Conservation (phyloP, 2,888 invertebrate genomes). For the Disparrhopalites patrizii region DNA sequence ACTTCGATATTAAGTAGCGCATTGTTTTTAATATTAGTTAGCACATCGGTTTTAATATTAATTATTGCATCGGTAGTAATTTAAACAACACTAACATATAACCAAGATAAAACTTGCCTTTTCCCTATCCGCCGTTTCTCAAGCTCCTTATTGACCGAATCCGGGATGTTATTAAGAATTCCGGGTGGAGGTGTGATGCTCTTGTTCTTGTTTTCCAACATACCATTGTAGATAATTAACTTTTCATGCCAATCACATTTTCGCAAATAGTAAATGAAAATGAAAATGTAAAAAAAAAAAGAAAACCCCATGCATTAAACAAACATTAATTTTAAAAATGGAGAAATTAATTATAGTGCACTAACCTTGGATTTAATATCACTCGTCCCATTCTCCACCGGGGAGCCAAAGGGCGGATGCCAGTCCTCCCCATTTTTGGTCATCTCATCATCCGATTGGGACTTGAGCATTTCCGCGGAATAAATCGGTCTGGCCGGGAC, state of each 20-base stretch:
- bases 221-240: too few relatives aligned
- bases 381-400: conserved; percentile 37
- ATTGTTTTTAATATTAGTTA: too few relatives aligned
- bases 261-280: too few relatives aligned
- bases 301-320: too few relatives aligned
- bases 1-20: too few relatives aligned
- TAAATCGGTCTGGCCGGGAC: conserved; percentile 72
- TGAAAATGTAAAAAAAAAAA: too few relatives aligned
- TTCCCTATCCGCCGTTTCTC: conserved; percentile 62
- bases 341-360: too few relatives aligned
- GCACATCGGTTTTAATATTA: too few relatives aligned
- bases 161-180: conserved; percentile 56
- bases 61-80: not conserved
- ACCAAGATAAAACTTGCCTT: conserved; percentile 47
- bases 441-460: conserved; percentile 49
- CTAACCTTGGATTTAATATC: conserved; percentile 42
- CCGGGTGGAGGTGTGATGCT: not conserved
- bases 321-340: too few relatives aligned
- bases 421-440: conserved; percentile 12
- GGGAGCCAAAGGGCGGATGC: conserved; percentile 55
- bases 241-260: too few relatives aligned
- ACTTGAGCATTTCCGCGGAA: conserved; percentile 58
- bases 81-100: not conserved
- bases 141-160: conserved; percentile 63
- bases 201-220: too few relatives aligned